Percentiles rank a stretch among this genome's conserved stretches.
These are phyloP conservation scores for Gopherus evgoodei DNA, from an alignment of 2,113 vertebrate genomes.

Conservation along the genomic window DNA sequence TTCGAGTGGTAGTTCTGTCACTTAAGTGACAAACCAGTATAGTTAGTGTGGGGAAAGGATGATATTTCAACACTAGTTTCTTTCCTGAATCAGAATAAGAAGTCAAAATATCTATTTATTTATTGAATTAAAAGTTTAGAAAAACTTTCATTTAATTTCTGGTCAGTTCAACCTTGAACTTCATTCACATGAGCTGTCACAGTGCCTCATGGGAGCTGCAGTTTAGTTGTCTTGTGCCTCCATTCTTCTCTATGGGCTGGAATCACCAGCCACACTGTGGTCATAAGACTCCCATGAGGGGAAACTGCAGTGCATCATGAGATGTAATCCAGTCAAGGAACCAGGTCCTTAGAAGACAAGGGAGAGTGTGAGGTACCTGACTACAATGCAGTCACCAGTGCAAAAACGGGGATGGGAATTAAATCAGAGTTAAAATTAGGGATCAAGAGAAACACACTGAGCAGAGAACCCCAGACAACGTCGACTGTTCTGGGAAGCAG, in stretches of 20 bases:
- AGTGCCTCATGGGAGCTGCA: not conserved
- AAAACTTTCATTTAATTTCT: not conserved
- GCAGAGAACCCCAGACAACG: not conserved
- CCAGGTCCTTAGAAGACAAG: not conserved
- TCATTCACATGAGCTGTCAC: accelerated
- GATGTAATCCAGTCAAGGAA: not conserved
- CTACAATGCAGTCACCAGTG: not conserved
- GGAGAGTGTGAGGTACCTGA: not conserved
- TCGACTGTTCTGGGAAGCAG: not conserved
- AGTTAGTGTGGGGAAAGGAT: not conserved
- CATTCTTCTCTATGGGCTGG: not conserved
- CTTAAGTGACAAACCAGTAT: not conserved
- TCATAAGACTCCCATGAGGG: accelerated
- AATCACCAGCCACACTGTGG: not conserved
- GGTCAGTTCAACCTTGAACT: not conserved
- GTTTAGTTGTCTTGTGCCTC: accelerated
- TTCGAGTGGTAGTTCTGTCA: not conserved
- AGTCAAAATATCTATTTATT: not conserved
- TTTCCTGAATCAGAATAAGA: not conserved
- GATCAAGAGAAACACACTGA: not conserved
- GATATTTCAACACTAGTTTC: not conserved
- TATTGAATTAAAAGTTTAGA: not conserved
- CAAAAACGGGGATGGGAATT: not conserved
- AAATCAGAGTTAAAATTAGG: not conserved
- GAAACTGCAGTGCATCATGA: not conserved